Conservation (phyloP, 2,888 invertebrate genomes). For the Lathronympha strigana region DNA sequence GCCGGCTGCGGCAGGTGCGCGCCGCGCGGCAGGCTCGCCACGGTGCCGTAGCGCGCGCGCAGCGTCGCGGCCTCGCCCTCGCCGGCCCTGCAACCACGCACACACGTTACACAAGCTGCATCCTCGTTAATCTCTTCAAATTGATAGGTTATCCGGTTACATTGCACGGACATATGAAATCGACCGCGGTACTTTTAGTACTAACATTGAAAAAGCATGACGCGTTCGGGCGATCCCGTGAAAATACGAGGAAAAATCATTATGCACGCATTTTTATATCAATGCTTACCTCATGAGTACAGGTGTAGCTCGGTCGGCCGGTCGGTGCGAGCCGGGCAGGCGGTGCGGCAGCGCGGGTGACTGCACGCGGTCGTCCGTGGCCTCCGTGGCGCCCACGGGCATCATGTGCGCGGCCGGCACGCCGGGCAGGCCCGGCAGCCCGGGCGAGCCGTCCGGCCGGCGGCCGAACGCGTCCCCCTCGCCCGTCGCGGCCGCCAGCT, state of each 20-base stretch:
- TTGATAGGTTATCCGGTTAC: neutral
- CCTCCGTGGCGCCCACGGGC: constrained; percentile 73
- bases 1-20: constrained; percentile 67
- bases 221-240: too few relatives aligned
- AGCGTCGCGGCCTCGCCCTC: constrained; percentile 44
- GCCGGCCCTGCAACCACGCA: constrained; percentile 47
- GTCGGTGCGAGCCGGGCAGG: constrained; percentile 64
- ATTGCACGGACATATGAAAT: too few relatives aligned
- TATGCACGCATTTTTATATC: too few relatives aligned
- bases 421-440: constrained; percentile 48
- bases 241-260: neutral
- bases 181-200: too few relatives aligned
- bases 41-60: constrained; percentile 62
- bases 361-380: constrained; percentile 73
- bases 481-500: constrained; percentile 47
- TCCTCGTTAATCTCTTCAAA: neutral
- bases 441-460: constrained; percentile 26
- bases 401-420: constrained; percentile 60
- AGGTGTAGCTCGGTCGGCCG: constrained; percentile 70
- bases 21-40: constrained; percentile 78
- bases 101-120: neutral
- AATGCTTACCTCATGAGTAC: constrained; percentile 65
- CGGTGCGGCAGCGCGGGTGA: constrained; percentile 78
- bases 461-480: constrained; percentile 46
- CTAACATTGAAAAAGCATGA: too few relatives aligned